Conservation (phyloP, 2,113 vertebrate genomes). For the Syrrhaptes paradoxus region DNA sequence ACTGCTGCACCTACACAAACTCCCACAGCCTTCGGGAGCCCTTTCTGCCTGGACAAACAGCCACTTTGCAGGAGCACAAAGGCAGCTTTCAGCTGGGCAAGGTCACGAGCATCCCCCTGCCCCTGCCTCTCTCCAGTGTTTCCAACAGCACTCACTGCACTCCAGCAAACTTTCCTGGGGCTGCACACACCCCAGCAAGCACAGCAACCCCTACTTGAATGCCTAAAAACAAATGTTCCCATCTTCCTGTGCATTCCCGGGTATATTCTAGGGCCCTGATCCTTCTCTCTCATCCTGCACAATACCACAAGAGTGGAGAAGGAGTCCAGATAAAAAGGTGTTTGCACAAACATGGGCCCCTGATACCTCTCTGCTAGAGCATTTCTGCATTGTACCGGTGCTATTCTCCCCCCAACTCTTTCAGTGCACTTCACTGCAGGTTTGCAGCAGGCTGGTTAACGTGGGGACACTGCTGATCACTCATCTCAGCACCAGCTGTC, state of each 20-base stretch:
- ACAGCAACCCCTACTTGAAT: neutral
- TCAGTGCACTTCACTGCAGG: neutral
- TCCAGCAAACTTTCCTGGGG: neutral
- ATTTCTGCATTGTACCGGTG: neutral
- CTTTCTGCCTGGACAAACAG: neutral
- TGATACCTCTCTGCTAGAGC: neutral
- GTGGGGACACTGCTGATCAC: neutral
- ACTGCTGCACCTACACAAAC: neutral
- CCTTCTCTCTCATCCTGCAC: neutral
- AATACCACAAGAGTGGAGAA: neutral
- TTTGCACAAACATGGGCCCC: accelerated
- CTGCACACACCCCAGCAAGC: neutral
- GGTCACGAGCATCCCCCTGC: neutral
- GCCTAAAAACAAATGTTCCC: neutral
- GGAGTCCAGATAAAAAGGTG: neutral
- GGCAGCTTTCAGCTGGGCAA: neutral
- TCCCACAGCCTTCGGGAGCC: neutral
- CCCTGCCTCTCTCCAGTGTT: neutral
- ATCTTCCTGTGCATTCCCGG: neutral
- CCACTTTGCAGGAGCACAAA: neutral
- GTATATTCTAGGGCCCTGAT: neutral
- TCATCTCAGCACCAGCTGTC: conserved; percentile 24
- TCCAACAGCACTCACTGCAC: accelerated
- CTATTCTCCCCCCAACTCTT: neutral
- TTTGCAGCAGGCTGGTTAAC: neutral